phyloP scores from a whole-genome alignment of 53 echinoderm and acorn worm genomes.

The Glandiceps talaboti region DNA sequence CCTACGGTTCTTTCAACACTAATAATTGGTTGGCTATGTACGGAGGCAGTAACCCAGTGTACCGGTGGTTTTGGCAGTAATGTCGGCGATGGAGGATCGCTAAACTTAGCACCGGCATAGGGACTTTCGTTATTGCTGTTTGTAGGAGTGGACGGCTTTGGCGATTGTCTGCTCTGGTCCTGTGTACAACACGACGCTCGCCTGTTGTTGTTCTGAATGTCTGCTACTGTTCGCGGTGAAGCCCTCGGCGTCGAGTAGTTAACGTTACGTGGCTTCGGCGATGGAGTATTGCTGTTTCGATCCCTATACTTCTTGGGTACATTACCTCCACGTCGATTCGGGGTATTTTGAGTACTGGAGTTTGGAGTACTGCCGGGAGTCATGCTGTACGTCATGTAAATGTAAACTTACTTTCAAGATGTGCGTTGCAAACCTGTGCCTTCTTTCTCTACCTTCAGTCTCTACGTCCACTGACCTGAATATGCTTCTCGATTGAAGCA shows the following conservation, averaged over 20 bases:
- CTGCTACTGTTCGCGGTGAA: neutral
- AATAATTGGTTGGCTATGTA: neutral
- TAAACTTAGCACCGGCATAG: slow-evolving; percentile 91
- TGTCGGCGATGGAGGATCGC: slow-evolving; percentile 72
- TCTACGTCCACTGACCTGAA: neutral
- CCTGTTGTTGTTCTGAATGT: neutral
- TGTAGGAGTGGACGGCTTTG: neutral
- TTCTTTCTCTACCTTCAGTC: neutral
- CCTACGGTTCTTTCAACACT: neutral
- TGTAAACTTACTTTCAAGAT: neutral
- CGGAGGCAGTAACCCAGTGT: slow-evolving; percentile 26
- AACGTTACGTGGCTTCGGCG: neutral
- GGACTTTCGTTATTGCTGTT: neutral
- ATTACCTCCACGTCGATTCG: neutral
- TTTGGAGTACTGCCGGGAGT: neutral
- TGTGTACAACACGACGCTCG: neutral
- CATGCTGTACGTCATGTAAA: neutral
- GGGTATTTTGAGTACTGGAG: neutral
- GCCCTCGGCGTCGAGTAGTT: neutral
- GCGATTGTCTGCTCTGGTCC: neutral
- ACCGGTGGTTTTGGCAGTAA: slow-evolving; percentile 65
- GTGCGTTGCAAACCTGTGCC: neutral
- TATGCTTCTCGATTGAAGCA: neutral
- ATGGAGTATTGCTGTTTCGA: slow-evolving; percentile 10
- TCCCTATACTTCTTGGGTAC: slow-evolving; percentile 2